Base-by-base conservation (phyloP, 2,113 vertebrate genomes). In the Parus major region DNA sequence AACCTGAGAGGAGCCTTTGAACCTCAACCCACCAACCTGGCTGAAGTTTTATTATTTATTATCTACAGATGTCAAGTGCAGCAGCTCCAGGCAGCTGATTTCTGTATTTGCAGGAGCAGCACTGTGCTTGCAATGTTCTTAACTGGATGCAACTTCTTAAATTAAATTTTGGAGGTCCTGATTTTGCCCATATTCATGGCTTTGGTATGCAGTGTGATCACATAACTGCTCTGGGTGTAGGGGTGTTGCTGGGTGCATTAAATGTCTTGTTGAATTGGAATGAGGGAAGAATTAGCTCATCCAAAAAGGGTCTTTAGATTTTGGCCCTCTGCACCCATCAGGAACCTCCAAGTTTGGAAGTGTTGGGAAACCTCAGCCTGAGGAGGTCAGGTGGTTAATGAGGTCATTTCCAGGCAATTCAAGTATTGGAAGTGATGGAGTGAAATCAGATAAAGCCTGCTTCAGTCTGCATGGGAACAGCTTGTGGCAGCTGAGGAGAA, bases 101-200 rank as follows among this genome's bases (percentile, higher is more conserved):
- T 28, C 25, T 28, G 7, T 46, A 1, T 47, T 33, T 73, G 46
- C 46, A 69, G 73, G 52, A 44, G 61, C 60, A 55, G 13, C 20
- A 0, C 2, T 52, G 36, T 68, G 36, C 50, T 70, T 66, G 24
- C n/a, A 21, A 0, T 46, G 25, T 50, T 55, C 41, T 88, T 33
- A 17, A 8, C 25, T 66, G 60, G 39, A 21, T 73, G 11, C 23
- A 27, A 3, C 23, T 22, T 63, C 35, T 68, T 31, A 18, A 82
- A 49, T 50, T 15, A 16, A 5, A 20, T 55, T 55, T 46, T 39
- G 16, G 8, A 47, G 55, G 66, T 35, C 6, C 52, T 60, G 78
- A 4, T 55, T 64, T 73, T 82, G 73, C 27, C 18, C 9, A 1
- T 8, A 1, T 12, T 52, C 0, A 0, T 64, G 57, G 39, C 9